Base-by-base conservation (phyloP, 2,113 vertebrate species). In the Mugil cephalus region DNA sequence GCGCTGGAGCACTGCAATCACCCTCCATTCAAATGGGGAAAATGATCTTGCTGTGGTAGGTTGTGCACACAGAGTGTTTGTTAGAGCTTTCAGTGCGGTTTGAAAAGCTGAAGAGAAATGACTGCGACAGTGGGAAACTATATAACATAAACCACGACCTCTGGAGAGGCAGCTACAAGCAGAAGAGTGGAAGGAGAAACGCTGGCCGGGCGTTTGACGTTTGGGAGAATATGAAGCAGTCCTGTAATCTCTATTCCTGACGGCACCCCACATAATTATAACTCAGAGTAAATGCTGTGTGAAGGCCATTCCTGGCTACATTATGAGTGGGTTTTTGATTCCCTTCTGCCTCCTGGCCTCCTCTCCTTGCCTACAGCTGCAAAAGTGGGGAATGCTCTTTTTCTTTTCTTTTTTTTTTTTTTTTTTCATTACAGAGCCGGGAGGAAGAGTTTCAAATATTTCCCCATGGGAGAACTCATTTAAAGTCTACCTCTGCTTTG, bases 181-280 rank as follows among this genome's bases (percentile, higher is more conserved):
- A 65, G 48, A 74, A 47, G 67, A 46, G 68, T 66, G 53, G 81
- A 62, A 69, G 73, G 19, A 68, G 64, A 72, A 76, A 84, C 48
- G 64, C 56, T 51, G 69, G 65, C 79, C 42, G 10, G 48, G 56
- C 45, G 39, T 30, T 65, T 46, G 50, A 77, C 40, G 17, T 76
- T 43, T 14, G 18, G 42, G 67, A 71, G 64, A 86, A 86, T 77
- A 83, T 80, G 50, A 36, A 66, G 85, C 74, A 61, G 53, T 68
- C 74, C 66, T 77, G 55, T 82, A 85, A 83, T 90, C 70, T 74
- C 36, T 83, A 74, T 81, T 89, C 83, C 85, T 88, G 75, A 88
- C 84, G 88, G 73, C 60, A 77, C 65, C 47, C 73, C 73, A 79
- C 80, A 85, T 92, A 93, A 93, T 93, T 92, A 92, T 56, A 92